Evolutionary conservation across 2,888 invertebrate genomes (phyloP), one percentile per base, ranked within the genome.

Genomic region (Drosophila neonasuta): DNA sequence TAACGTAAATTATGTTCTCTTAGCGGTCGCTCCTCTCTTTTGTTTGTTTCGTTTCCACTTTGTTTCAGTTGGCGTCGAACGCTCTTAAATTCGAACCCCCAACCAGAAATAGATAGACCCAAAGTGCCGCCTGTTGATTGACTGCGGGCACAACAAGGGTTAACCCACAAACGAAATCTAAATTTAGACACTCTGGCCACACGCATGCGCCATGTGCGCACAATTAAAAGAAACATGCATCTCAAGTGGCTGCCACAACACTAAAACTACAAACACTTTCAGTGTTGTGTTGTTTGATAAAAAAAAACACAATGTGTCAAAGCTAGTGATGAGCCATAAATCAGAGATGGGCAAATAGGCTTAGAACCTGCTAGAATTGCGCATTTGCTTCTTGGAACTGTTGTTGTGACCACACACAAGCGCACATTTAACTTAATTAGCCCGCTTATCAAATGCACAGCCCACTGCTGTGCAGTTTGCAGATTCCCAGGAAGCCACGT

Each of bases 391-490:
- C 20, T 15, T 11, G 20, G 48, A 45, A 36, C 17, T 30, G 30
- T 30, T 41, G 34, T 34, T 36, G 34, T 36, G 11, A 17, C 17
- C 11, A 32, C 84, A 72, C 82, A 84, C 85, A 76, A 29, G 60
- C 67, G 54, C 52, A 59, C 49, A 80, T 82, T 86, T 82, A 86
- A 86, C 85, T 84, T 85, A 85, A 85, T 85, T 85, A 82, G 72
- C 67, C 68, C 42, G 41, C 70, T 82, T 84, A 84, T 84, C 86
- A 68, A 77, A 56, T 71, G 67, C 44, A 24, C 60, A 57, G 63
- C 63, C 52, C 63, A 73, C 75, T 77, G 80, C 68, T 75, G 78
- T 68, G 80, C 71, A 59, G 75, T 71, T 81, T 60, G 46, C 32
- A 30, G 59, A 61, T 82, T 80, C 76, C 63, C 65, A 68, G 76